Evolutionary conservation across 2,888 invertebrate genomes (phyloP).

Genomic region (Xanthia icteritia): DNA sequence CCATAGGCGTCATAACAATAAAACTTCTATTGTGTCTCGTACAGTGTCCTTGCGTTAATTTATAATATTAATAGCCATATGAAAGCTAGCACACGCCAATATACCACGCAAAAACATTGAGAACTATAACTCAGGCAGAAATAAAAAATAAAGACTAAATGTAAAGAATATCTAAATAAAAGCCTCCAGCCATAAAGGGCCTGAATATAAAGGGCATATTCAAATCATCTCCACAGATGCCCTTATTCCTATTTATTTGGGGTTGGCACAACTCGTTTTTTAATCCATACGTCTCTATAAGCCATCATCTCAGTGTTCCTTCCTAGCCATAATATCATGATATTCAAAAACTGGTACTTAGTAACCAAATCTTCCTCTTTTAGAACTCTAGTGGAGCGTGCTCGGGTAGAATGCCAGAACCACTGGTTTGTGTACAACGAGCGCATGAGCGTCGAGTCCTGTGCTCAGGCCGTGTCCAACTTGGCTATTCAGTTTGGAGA

Average conservation of each 20-base stretch:
- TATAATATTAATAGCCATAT: too few relatives aligned
- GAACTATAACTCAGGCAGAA: too few relatives aligned
- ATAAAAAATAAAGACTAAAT: too few relatives aligned
- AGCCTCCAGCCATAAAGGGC: too few relatives aligned
- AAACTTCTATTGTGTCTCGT: too few relatives aligned
- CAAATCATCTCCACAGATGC: background rate
- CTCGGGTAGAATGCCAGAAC: constrained; percentile 98
- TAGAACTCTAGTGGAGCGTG: constrained; percentile 97
- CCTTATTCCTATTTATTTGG: background rate
- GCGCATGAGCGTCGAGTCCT: constrained; percentile 98
- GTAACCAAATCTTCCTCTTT: background rate
- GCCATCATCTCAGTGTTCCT: background rate
- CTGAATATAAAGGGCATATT: too few relatives aligned
- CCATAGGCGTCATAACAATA: too few relatives aligned
- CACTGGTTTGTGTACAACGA: constrained; percentile 99
- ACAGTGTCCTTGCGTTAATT: too few relatives aligned
- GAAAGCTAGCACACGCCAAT: too few relatives aligned
- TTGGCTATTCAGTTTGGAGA: constrained; percentile 99
- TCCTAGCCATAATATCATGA: background rate
- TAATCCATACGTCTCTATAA: background rate
- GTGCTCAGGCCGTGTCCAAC: constrained; percentile 99
- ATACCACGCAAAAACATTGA: too few relatives aligned
- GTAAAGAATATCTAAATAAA: too few relatives aligned
- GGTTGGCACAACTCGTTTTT: background rate
- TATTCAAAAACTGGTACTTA: background rate